Percentiles rank a stretch among this genome's conserved stretches.
These are phyloP conservation scores for Tor tambroides DNA, from an alignment of 2,113 vertebrate genomes.

Conservation along the genomic window DNA sequence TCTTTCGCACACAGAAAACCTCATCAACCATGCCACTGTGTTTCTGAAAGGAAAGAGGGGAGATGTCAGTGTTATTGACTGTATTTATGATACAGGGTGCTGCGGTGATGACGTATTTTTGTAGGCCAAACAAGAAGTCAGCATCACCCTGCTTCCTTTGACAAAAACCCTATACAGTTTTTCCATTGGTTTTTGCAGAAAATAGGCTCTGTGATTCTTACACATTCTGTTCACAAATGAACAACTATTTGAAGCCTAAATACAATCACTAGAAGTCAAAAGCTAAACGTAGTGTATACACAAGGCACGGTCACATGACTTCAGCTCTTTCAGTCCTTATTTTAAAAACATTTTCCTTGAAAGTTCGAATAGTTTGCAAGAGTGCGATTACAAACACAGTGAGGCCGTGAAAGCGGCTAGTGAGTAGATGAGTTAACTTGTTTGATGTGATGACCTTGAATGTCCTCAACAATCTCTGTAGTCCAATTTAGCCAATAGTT, in stretches of 20 bases:
- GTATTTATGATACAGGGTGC: background rate
- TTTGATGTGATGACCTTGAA: background rate
- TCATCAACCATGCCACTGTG: constrained; percentile 45
- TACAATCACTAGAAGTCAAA: background rate
- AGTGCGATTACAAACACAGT: background rate
- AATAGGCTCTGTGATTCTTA: background rate
- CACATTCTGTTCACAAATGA: background rate
- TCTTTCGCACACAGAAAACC: constrained; percentile 23
- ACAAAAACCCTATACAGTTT: background rate
- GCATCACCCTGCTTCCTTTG: background rate
- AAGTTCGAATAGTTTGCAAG: background rate
- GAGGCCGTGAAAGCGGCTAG: background rate
- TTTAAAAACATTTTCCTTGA: background rate
- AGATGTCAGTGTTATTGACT: constrained; percentile 9
- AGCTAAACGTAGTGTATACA: background rate
- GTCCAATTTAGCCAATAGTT: background rate
- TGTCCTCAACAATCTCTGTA: background rate
- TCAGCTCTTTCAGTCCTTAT: background rate
- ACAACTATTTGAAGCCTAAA: background rate
- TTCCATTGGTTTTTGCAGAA: background rate
- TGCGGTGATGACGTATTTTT: background rate
- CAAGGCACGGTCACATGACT: background rate
- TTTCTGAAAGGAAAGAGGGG: background rate
- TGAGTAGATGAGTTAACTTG: too few species aligned
- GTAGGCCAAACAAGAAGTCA: background rate